Evolutionary conservation across 1,140 invertebrate species (phyloP).

Genomic region (Drosophila triauraria): DNA sequence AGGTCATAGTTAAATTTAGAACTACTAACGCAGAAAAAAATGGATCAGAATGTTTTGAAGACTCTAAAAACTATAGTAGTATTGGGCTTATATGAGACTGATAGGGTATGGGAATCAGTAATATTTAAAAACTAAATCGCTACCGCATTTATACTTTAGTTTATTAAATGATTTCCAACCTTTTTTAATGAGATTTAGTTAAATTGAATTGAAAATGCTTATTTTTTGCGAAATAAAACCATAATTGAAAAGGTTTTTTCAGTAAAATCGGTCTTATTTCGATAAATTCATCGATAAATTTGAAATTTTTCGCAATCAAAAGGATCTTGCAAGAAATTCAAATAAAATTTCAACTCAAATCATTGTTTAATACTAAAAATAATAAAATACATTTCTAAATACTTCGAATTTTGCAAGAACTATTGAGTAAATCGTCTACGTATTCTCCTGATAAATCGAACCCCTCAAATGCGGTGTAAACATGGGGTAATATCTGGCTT

Average conservation of each 20-base stretch:
- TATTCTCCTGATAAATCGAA: constrained; percentile 22
- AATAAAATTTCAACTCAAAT: background rate
- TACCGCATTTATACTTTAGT: no score
- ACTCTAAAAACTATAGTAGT: background rate
- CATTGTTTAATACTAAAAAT: background rate
- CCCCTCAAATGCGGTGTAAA: constrained; percentile 32
- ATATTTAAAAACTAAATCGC: background rate
- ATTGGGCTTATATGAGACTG: background rate
- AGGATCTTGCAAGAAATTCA: background rate
- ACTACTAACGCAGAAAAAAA: background rate
- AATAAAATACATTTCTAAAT: background rate
- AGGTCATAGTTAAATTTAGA: constrained; percentile 8
- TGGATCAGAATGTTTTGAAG: background rate
- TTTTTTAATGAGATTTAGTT: background rate
- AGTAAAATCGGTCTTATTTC: no score
- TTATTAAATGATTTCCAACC: background rate
- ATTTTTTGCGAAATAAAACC: no score
- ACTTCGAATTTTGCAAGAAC: background rate
- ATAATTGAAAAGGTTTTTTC: no score
- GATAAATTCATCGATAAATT: background rate
- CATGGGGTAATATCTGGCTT: constrained; percentile 39
- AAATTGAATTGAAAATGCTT: background rate
- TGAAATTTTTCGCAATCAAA: background rate
- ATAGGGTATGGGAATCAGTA: background rate
- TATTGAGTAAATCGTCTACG: background rate